phyloP scores from a whole-genome alignment of 2,113 vertebrate species.

The Burhinus oedicnemus region DNA sequence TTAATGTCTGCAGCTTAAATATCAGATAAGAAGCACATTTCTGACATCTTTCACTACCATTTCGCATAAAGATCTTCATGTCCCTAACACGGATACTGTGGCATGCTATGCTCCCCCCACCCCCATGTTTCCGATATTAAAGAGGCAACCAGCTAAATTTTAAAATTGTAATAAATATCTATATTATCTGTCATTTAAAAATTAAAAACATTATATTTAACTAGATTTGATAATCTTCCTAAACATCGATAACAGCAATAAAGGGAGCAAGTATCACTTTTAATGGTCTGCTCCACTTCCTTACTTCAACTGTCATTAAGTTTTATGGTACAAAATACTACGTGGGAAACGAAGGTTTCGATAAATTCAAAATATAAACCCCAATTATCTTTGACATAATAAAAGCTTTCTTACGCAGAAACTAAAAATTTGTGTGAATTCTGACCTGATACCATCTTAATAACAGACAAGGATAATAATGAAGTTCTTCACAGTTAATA shows the following conservation, averaged over 20 bases:
- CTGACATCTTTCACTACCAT: background rate
- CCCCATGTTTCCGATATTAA: background rate
- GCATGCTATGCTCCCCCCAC: rapidly evolving
- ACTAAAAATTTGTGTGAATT: background rate
- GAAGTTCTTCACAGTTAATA: background rate
- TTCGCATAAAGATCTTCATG: background rate
- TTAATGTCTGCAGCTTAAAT: background rate
- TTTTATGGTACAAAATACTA: background rate
- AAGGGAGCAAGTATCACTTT: background rate
- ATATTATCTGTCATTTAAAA: background rate
- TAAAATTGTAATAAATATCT: background rate
- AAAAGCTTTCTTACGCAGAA: background rate
- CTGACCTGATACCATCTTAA: background rate
- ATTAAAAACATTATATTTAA: background rate
- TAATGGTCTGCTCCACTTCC: background rate
- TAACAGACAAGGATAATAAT: background rate
- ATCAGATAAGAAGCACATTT: background rate
- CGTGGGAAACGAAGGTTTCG: background rate
- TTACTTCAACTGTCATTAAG: background rate
- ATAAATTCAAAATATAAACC: background rate
- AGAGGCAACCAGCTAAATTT: background rate
- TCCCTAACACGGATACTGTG: background rate
- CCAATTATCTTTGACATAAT: background rate
- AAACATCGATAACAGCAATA: background rate
- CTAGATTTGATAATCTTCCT: background rate